Conservation (phyloP, 1,140 invertebrate genomes). For the Drosophila sproati region DNA sequence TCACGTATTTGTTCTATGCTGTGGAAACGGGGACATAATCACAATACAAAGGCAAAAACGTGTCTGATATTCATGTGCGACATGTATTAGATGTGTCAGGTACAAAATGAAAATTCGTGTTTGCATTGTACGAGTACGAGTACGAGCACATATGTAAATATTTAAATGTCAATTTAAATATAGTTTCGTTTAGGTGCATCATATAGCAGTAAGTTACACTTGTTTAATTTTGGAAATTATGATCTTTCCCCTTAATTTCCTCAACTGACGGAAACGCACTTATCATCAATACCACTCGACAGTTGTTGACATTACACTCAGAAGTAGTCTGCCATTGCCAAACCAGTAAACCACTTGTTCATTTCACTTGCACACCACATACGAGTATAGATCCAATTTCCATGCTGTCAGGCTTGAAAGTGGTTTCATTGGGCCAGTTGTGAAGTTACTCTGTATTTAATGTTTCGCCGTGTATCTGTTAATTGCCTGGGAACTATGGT, state of each 20-base stretch:
- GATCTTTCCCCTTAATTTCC: slow-evolving; percentile 45
- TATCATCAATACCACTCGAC: slow-evolving; percentile 31
- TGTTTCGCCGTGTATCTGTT: slow-evolving; percentile 19
- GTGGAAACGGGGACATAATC: slow-evolving; percentile 8
- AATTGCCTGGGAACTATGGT: slow-evolving; percentile 30
- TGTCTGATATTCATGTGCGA: not conserved
- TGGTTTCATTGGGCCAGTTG: not conserved
- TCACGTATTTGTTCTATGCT: not conserved
- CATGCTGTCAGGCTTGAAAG: slow-evolving; percentile 36
- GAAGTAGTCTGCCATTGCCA: slow-evolving; percentile 30
- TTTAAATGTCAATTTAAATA: slow-evolving; percentile 16
- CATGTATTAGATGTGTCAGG: not conserved
- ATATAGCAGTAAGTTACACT: slow-evolving; percentile 2
- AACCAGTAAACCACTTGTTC: slow-evolving; percentile 24
- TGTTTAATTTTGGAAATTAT: slow-evolving; percentile 11
- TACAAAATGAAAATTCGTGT: not conserved
- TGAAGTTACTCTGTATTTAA: slow-evolving; percentile 14
- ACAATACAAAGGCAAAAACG: slow-evolving; percentile 10
- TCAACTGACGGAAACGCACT: slow-evolving; percentile 26
- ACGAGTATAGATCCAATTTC: slow-evolving; percentile 30
- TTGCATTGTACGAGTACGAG: not conserved
- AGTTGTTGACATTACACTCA: slow-evolving; percentile 15
- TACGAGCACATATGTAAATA: not conserved
- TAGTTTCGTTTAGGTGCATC: not conserved
- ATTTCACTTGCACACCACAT: slow-evolving; percentile 6